Evolutionary conservation across 2,113 vertebrate genomes (phyloP).

Genomic region (Gobiocypris rarus): DNA sequence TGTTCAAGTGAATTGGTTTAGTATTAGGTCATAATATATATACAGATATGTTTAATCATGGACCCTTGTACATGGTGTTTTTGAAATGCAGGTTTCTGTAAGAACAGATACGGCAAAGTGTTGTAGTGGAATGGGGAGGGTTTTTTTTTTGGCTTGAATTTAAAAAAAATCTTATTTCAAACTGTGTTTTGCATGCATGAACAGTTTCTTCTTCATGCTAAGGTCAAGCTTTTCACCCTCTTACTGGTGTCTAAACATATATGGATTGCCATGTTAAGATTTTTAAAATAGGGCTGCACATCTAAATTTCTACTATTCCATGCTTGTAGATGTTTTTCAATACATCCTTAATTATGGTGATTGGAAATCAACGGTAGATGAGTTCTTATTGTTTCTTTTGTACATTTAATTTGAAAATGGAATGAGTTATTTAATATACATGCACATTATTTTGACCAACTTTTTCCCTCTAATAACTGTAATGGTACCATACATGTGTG

Average conservation of each 20-base stretch:
- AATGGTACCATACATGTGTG: conserved; percentile 44
- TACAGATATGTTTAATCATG: conserved; percentile 1
- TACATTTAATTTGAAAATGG: neutral
- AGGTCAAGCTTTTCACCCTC: conserved; percentile 1
- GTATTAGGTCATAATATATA: conserved; percentile 21
- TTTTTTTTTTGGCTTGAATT: neutral
- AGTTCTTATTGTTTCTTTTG: neutral
- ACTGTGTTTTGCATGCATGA: conserved; percentile 41
- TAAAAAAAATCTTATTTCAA: conserved; percentile 4
- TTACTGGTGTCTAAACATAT: conserved; percentile 5
- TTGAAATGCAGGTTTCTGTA: conserved; percentile 7
- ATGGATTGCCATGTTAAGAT: neutral
- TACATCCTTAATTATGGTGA: neutral
- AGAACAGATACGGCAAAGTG: neutral
- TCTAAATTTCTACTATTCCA: conserved; percentile 20
- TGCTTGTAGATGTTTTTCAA: conserved; percentile 13
- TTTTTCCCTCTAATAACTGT: conserved; percentile 30
- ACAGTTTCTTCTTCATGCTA: conserved; percentile 27
- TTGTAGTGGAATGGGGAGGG: conserved; percentile 1
- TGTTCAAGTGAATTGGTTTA: conserved; percentile 9
- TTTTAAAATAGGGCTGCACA: conserved; percentile 1
- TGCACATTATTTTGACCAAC: conserved; percentile 12
- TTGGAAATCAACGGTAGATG: conserved; percentile 6
- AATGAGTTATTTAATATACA: conserved; percentile 22
- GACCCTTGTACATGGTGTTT: conserved; percentile 4